Base-by-base conservation (phyloP, 2,797 vertebrate genomes). In the Pipistrellus pygmaeus region DNA sequence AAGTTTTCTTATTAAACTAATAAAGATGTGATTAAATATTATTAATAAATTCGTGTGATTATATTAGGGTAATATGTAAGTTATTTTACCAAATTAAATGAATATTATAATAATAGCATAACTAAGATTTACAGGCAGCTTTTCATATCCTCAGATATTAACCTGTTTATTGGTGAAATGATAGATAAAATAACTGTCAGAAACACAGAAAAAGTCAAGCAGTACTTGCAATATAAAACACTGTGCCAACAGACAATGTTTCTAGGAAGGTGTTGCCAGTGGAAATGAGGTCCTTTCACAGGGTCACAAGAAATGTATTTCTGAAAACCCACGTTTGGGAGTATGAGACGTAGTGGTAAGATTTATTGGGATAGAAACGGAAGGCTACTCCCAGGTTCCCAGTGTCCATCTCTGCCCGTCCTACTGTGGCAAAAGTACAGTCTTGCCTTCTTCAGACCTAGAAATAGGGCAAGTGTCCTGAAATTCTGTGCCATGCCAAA, bases 51-150 rank as follows among this genome's bases (percentile, higher is more conserved):
- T 95, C 96, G 41, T 69, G 10, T 53, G 38, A 94, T 95, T 97
- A 91, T 25, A 88, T 44, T 85, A 57, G 81, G 21, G 71, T 95
- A 96, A 95, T 94, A 97, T 97, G 84, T 91, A 97, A 97, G 97
- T 97, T 97, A 97, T 96, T 98, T 97, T 95, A 94, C 68, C 95
- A 97, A 98, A 97, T 96, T 97, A 97, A 97, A 95, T 97, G 95
- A 94, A 85, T 93, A 96, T 96, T 95, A 95, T 97, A 97, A 97
- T 96, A 97, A 92, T 96, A 96, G 44, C 60, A 92, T 96, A 97
- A 93, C 93, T 44, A 90, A 97, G 95, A 98, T 98, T 97, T 98
- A 98, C 96, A 95, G 77, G 92, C 85, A 96, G 14, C 93, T 64
- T 96, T 98, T 97, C 97, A 94, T 69, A 94, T 77, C 98, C 93